These are phyloP conservation scores for Hydrotaea diabolus DNA, from an alignment of 2,888 invertebrate genomes.

Conservation along the genomic window DNA sequence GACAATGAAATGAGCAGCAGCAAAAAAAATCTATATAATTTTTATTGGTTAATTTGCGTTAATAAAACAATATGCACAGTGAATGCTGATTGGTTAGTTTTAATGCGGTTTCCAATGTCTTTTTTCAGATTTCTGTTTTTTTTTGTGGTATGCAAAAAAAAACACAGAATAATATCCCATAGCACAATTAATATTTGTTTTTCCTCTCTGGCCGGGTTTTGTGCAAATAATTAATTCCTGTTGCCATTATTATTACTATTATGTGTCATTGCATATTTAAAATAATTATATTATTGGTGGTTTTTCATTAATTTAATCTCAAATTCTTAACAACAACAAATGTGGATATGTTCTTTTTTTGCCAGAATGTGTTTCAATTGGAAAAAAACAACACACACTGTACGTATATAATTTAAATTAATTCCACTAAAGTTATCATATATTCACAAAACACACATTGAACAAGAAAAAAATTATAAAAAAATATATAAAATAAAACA, in stretches of 20 bases:
- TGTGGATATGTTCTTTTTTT: background rate
- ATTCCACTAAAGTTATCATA: conserved; percentile 63
- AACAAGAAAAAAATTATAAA: conserved; percentile 22
- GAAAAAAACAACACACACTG: conserved; percentile 1
- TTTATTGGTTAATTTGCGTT: conserved; percentile 57
- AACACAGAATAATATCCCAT: background rate
- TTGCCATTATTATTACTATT: conserved; percentile 58
- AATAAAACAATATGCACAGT: conserved; percentile 50
- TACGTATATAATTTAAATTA: conserved; percentile 65
- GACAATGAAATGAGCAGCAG: background rate
- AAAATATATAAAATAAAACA: too few relatives aligned
- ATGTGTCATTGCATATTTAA: conserved; percentile 67
- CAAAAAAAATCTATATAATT: background rate
- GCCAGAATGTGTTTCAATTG: background rate
- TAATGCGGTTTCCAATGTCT: conserved; percentile 15
- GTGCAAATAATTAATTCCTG: conserved; percentile 65
- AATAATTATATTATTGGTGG: conserved; percentile 67
- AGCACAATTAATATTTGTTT: conserved; percentile 32
- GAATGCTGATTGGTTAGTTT: conserved; percentile 57
- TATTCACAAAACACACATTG: conserved; percentile 41
- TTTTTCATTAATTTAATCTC: conserved; percentile 67
- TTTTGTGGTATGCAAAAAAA: background rate
- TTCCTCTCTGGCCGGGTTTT: conserved; percentile 41
- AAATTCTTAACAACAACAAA: conserved; percentile 58
- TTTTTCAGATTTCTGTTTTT: background rate